A percentile compares a stretch with the other conserved stretches of the same genome.
Conservation (phyloP, 2,797 vertebrate genomes). For the Hoplostethus atlanticus region DNA sequence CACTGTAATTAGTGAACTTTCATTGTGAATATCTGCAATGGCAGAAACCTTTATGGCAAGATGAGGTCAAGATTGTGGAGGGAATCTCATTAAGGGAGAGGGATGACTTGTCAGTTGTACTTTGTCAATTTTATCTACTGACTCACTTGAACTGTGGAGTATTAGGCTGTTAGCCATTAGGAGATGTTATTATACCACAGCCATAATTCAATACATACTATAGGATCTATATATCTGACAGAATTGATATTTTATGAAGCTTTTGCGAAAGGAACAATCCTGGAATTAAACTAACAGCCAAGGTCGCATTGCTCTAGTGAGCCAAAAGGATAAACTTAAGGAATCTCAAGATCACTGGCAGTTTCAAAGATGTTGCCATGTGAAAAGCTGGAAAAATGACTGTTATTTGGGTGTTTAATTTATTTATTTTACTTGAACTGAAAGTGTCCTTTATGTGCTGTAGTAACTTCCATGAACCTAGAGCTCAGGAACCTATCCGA, state of each 20-base stretch:
- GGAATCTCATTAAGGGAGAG: constrained; percentile 16
- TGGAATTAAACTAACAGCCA: constrained; percentile 24
- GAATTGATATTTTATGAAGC: constrained; percentile 35
- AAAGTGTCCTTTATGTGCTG: too few relatives aligned
- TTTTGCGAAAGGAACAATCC: constrained; percentile 37
- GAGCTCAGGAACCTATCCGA: too few relatives aligned
- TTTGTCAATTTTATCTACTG: constrained; percentile 59
- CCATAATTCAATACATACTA: constrained; percentile 51
- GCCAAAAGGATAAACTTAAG: neutral
- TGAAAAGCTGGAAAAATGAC: too few relatives aligned
- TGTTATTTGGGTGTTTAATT: too few relatives aligned
- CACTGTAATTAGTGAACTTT: constrained; percentile 7
- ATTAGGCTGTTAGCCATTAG: constrained; percentile 44
- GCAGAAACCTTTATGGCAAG: constrained; percentile 24
- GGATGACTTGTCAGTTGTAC: constrained; percentile 49
- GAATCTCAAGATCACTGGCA: too few relatives aligned
- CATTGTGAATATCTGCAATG: neutral
- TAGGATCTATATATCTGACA: constrained; percentile 45
- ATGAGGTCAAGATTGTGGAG: constrained; percentile 32
- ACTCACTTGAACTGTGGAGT: constrained; percentile 52
- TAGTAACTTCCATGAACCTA: too few relatives aligned
- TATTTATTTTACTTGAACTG: too few relatives aligned
- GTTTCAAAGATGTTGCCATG: too few relatives aligned
- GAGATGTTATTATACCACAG: constrained; percentile 57
- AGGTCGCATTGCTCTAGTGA: neutral